phyloP scores from a whole-genome alignment of 2,113 vertebrate species.

The Sinocyclocheilus anophthalmus region DNA sequence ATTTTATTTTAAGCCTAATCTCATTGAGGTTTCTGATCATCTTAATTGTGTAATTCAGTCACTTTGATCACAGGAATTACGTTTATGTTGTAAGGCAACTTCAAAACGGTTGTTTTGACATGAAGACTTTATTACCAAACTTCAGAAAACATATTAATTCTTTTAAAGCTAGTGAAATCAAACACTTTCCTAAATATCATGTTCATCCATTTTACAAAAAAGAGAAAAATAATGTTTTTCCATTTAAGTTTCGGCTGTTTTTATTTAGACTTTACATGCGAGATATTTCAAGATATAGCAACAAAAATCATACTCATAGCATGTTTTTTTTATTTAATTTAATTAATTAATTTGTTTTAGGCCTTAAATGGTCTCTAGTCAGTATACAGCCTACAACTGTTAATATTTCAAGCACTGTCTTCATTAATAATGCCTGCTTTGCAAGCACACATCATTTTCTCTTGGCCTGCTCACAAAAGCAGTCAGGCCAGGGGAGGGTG shows the following conservation, averaged over 20 bases:
- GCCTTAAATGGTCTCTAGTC: neutral
- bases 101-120: conserved; percentile 57
- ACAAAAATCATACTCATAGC: neutral
- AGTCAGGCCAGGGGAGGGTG: neutral
- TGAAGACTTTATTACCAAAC: conserved; percentile 11
- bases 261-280: neutral
- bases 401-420: neutral
- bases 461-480: conserved; percentile 25
- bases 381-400: neutral
- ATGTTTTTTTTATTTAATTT: neutral
- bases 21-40: conserved; percentile 72
- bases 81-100: conserved; percentile 56
- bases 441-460: neutral
- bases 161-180: conserved; percentile 17
- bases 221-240: neutral
- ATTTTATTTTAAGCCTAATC: conserved; percentile 61
- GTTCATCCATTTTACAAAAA: neutral
- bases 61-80: conserved; percentile 67
- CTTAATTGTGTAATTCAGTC: conserved; percentile 67
- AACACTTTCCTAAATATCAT: conserved; percentile 17
- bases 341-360: neutral
- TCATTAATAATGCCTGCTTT: neutral
- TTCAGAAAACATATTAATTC: conserved; percentile 5
- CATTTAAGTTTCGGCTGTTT: neutral
- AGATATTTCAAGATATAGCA: neutral